Base-by-base conservation (phyloP, 2,797 vertebrate genomes). In the Chelonia mydas region DNA sequence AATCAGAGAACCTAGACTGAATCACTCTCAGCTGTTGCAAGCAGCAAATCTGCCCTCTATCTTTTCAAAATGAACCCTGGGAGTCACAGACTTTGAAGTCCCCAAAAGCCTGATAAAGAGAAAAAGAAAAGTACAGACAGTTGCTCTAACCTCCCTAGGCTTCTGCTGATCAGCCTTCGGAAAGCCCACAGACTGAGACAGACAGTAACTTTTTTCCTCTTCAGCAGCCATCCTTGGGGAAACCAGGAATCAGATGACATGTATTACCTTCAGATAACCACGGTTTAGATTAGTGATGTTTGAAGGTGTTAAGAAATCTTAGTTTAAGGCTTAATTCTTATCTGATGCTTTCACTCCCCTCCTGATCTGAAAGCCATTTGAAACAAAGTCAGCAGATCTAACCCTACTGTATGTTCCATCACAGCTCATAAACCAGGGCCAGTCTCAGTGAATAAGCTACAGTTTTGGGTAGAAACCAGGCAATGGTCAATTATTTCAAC, bases 291-390 rank as follows among this genome's bases (percentile, higher is more conserved):
- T 45, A 77, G 45, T 16, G 28, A 51, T 31, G 81, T 54, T 2
- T 81, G 15, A 90, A 74, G 31, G 7, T 54, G 41, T 23, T 21
- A 19, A 45, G 31, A 47, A 47, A 5, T 6, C 16, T 37, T 50
- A 47, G 11, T 6, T 61, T 59, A 5, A 92, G n/a, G 82, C 80
- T 54, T 57, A 88, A 5, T 17, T 92, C 27, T 54, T 49, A 79
- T 2, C 23, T 12, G 28, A 65, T 7, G 2, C 3, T 76, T 86
- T 3, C 0, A 0, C 3, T 57, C 21, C 86, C 7, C 2, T 9
- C 2, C 25, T 59, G 7, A 57, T 5, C 9, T 7, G 16, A n/a
- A 13, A 72, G n/a, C 37, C 19, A 72, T 41, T 23, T 0, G 0
- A 55, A 90, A 78, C 1, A 53, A 91, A 92, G 2, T 12, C 28